Conservation (phyloP, 2,797 vertebrate genomes). For the Buceros bicornis region DNA sequence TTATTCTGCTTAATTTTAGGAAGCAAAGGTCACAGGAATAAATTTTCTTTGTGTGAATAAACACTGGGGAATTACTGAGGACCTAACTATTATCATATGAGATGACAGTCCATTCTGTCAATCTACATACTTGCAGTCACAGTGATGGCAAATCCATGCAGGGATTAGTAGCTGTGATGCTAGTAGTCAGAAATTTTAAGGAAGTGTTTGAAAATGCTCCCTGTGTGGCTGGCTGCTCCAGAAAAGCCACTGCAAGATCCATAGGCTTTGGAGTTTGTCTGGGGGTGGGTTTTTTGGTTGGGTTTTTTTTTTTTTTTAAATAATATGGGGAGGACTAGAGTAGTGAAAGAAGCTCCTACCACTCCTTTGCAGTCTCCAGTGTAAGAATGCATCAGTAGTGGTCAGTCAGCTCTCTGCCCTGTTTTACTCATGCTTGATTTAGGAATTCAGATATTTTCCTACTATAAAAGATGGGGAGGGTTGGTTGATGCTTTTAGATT, state of each 20-base stretch:
- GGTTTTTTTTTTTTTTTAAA: not conserved
- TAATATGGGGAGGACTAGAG: not conserved
- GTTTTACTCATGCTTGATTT: not conserved
- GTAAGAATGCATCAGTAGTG: not conserved
- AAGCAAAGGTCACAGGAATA: slow-evolving; percentile 56
- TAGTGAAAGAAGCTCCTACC: not conserved
- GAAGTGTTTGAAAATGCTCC: not conserved
- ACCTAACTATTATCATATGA: not conserved
- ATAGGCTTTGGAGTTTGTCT: not conserved
- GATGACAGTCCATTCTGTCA: not conserved
- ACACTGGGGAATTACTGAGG: slow-evolving; percentile 24
- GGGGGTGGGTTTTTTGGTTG: too few species aligned
- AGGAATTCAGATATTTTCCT: not conserved
- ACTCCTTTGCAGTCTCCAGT: not conserved
- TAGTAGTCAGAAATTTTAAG: not conserved
- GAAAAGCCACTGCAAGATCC: not conserved
- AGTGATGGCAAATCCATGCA: not conserved
- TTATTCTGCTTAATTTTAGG: slow-evolving; percentile 72
- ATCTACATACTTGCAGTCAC: not conserved
- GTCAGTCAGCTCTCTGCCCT: not conserved
- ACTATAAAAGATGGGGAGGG: not conserved
- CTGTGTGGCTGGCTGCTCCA: not conserved
- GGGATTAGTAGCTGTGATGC: not conserved
- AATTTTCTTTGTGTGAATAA: slow-evolving; percentile 49
- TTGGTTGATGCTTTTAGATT: not conserved